A percentile compares a stretch with the other conserved stretches of the same genome.
Conservation (phyloP, 2,888 invertebrate species). For the Drosophila ezoana region DNA sequence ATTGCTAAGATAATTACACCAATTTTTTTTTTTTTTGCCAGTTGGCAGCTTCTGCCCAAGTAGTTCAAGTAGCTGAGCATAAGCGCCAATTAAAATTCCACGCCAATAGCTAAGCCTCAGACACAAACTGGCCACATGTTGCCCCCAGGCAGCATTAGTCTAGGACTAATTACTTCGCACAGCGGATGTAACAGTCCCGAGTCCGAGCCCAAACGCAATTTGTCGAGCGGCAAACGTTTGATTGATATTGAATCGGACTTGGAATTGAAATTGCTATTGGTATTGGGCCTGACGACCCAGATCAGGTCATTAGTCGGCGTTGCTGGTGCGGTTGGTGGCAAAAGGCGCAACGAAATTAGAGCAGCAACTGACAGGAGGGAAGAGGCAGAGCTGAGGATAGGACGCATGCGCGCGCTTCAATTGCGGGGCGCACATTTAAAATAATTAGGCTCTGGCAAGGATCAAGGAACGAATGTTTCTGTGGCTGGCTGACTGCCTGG, state of each 20-base stretch:
- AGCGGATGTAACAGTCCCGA: slow-evolving; percentile 50
- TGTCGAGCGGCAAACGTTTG: slow-evolving; percentile 79
- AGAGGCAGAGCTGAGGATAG: slow-evolving; percentile 9
- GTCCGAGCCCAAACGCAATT: slow-evolving; percentile 59
- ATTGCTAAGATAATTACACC: no score
- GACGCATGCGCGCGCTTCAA: slow-evolving; percentile 78
- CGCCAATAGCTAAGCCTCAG: slow-evolving; percentile 71
- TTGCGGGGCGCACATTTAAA: slow-evolving; percentile 66
- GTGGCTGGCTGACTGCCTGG: slow-evolving; percentile 3
- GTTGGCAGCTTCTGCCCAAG: slow-evolving; percentile 11
- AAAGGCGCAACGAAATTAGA: slow-evolving; percentile 76
- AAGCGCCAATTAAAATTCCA: slow-evolving; percentile 77
- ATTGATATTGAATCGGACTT: slow-evolving; percentile 76
- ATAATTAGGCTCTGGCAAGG: slow-evolving; percentile 67
- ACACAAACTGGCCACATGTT: slow-evolving; percentile 69
- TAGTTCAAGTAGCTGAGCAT: slow-evolving; percentile 31
- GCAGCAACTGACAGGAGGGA: slow-evolving; percentile 51
- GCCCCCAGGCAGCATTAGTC: slow-evolving; percentile 44
- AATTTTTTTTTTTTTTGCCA: neutral
- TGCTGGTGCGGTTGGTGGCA: slow-evolving; percentile 62
- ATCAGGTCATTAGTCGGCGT: slow-evolving; percentile 68
- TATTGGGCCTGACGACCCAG: slow-evolving; percentile 30
- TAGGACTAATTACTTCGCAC: slow-evolving; percentile 70
- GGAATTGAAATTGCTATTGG: slow-evolving; percentile 5
- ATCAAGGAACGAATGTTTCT: slow-evolving; percentile 38